A percentile compares a stretch with the other conserved stretches of the same genome.
Conservation (phyloP, 2,113 vertebrate species). For the Anolis carolinensis region DNA sequence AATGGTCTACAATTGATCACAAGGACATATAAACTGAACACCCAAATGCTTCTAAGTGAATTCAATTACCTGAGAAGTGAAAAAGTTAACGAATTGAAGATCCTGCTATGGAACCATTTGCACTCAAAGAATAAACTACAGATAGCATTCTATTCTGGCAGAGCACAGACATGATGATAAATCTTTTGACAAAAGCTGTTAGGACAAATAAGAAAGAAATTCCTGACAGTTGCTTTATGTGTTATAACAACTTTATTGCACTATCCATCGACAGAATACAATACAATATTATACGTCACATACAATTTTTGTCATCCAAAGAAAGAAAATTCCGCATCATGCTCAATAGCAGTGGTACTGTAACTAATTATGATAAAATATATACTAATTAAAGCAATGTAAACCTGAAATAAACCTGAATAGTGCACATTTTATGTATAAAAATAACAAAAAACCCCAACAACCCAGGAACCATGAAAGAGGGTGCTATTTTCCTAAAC, state of each 20-base stretch:
- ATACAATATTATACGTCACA: background rate
- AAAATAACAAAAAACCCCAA: background rate
- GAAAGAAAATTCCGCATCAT: background rate
- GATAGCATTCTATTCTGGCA: background rate
- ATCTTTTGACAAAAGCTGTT: slow-evolving; percentile 1
- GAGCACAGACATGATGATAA: background rate
- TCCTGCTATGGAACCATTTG: background rate
- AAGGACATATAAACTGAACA: background rate
- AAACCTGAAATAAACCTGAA: background rate
- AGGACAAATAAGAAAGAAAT: background rate
- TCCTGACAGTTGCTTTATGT: slow-evolving; percentile 6
- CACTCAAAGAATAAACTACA: slow-evolving; percentile 1
- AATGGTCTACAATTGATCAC: background rate
- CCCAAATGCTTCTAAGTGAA: background rate
- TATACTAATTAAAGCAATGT: background rate
- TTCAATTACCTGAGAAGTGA: slow-evolving; percentile 3
- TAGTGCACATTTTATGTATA: too few species aligned
- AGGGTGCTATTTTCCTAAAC: too few species aligned
- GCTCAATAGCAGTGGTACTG: background rate
- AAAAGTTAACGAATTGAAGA: background rate
- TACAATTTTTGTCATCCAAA: background rate
- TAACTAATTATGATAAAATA: background rate
- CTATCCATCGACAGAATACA: background rate
- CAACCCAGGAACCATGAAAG: too few species aligned
- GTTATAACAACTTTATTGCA: background rate